A percentile compares a stretch with the other conserved stretches of the same genome.
Conservation (phyloP, 1,140 invertebrate species). For the Drosophila hydei region DNA sequence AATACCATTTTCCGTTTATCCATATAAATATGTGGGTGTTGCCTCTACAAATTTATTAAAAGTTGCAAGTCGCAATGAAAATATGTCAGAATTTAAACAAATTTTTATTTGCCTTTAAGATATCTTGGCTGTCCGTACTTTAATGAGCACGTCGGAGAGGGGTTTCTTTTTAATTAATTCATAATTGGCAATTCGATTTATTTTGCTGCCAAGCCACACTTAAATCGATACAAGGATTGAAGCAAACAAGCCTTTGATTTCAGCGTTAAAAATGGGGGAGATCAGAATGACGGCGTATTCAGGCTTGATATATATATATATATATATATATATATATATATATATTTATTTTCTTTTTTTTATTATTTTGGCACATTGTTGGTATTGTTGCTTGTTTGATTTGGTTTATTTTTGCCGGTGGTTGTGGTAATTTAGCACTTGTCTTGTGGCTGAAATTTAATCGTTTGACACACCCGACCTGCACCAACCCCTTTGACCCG, state of each 20-base stretch:
- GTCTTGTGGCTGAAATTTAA: constrained; percentile 71
- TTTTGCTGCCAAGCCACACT: not conserved
- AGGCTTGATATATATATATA: not conserved
- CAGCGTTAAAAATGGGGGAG: not conserved
- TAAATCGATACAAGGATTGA: not conserved
- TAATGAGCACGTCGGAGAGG: not conserved
- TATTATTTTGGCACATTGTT: not conserved
- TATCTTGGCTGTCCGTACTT: not conserved
- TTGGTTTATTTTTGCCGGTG: constrained; percentile 44
- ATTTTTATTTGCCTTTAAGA: not conserved
- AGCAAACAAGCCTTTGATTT: constrained; percentile 2
- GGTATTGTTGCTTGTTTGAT: constrained; percentile 41
- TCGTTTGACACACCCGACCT: constrained; percentile 42
- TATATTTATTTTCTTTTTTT: not conserved
- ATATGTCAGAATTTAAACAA: too few species aligned
- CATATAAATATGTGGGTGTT: too few species aligned
- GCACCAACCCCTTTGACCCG: not conserved
- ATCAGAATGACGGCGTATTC: not conserved
- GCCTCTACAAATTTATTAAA: too few species aligned
- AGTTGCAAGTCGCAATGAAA: too few species aligned
- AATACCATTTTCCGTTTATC: too few species aligned
- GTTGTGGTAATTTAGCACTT: constrained; percentile 68
- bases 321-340: not conserved
- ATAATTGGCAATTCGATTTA: constrained; percentile 6
- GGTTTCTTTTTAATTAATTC: not conserved